Percentiles rank a stretch among this genome's conserved stretches.
These are phyloP conservation scores for Matsumurasca onukii DNA, from an alignment of 1,140 invertebrate genomes.

Conservation along the genomic window DNA sequence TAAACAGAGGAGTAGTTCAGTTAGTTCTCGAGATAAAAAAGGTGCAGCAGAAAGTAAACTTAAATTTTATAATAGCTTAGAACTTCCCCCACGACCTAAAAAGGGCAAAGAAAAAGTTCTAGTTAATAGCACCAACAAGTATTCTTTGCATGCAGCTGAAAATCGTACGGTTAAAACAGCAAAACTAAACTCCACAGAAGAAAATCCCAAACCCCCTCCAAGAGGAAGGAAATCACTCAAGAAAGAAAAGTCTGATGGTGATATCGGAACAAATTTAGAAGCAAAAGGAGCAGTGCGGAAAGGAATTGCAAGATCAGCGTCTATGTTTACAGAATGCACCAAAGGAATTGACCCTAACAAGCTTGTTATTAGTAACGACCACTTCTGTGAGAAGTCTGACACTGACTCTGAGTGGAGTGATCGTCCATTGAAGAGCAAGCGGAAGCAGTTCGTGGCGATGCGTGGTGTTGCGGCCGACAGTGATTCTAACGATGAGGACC, in stretches of 20 bases:
- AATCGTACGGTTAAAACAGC: background rate
- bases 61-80: conserved; percentile 12
- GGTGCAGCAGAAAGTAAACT: background rate
- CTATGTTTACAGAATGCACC: conserved; percentile 10
- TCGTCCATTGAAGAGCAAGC: conserved; percentile 34
- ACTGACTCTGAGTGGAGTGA: conserved; percentile 36
- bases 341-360: too few relatives aligned
- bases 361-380: background rate
- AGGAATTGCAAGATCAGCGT: conserved; percentile 13
- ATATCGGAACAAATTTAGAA: background rate
- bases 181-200: background rate
- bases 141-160: background rate
- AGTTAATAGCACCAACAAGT: background rate
- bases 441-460: conserved; percentile 38
- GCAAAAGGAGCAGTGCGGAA: background rate
- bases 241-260: conserved; percentile 30
- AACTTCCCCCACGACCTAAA: conserved; percentile 7
- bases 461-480: conserved; percentile 30
- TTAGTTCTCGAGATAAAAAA: conserved; percentile 2
- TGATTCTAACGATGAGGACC: conserved; percentile 40
- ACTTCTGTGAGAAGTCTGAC: conserved; percentile 34
- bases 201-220: conserved; percentile 7
- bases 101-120: background rate
- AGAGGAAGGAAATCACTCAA: conserved; percentile 8
- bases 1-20: conserved; percentile 10